Conservation (phyloP, 2,888 invertebrate species). For the Erynnis tages region DNA sequence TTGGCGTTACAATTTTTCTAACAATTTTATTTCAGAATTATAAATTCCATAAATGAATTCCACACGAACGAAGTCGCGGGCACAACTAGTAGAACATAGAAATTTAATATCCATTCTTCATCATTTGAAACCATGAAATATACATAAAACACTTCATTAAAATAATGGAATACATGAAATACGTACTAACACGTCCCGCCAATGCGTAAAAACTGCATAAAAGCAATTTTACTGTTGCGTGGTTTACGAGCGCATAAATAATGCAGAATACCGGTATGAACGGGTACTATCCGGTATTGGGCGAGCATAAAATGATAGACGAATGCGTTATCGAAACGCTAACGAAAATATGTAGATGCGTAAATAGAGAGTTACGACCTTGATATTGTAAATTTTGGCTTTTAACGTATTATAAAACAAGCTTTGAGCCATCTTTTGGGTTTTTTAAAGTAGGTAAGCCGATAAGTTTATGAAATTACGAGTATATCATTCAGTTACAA, state of each 20-base stretch:
- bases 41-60: too few relatives aligned
- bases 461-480: too few relatives aligned
- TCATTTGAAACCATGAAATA: background rate
- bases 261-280: constrained; percentile 28
- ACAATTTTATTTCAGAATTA: too few relatives aligned
- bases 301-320: constrained; percentile 1
- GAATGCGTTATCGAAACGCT: background rate
- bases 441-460: too few relatives aligned
- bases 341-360: background rate
- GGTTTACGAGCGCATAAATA: constrained; percentile 31
- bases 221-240: constrained; percentile 28
- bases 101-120: too few relatives aligned
- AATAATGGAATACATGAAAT: constrained; percentile 1
- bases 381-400: too few relatives aligned
- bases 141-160: constrained; percentile 4
- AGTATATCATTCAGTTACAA: too few relatives aligned
- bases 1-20: too few relatives aligned
- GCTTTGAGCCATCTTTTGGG: too few relatives aligned
- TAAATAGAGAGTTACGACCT: background rate
- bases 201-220: constrained; percentile 29
- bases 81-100: too few relatives aligned
- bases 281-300: constrained; percentile 44
- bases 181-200: constrained; percentile 5
- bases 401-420: too few relatives aligned
- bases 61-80: too few relatives aligned